Evolutionary conservation across 2,113 vertebrate genomes (phyloP).

Genomic region (Opisthocomus hoazin): DNA sequence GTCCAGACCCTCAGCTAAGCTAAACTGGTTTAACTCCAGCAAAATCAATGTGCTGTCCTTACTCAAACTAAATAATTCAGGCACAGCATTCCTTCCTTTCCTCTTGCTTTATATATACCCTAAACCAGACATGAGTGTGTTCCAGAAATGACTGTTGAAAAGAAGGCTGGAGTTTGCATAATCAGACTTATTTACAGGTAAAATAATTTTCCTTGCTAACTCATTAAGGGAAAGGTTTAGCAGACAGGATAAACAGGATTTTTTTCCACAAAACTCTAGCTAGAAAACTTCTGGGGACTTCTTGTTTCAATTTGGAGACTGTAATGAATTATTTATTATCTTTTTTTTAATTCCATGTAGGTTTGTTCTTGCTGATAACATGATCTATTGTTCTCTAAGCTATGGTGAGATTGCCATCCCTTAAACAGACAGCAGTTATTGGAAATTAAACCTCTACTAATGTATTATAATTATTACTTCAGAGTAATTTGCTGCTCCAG

Average conservation of each 20-base stretch:
- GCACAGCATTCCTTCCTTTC: not conserved
- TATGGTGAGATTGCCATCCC: constrained; percentile 61
- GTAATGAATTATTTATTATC: constrained; percentile 61
- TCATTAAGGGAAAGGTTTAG: not conserved
- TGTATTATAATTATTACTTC: constrained; percentile 78
- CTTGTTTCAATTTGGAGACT: constrained; percentile 28
- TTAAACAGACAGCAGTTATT: constrained; percentile 73
- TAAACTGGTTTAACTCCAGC: not conserved
- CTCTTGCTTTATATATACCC: not conserved
- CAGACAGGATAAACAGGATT: not conserved
- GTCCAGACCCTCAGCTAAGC: not conserved
- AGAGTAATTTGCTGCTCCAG: constrained; percentile 73
- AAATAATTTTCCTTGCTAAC: not conserved
- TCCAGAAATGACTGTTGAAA: not conserved
- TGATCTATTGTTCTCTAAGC: constrained; percentile 67
- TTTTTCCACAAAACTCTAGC: not conserved
- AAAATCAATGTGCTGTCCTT: not conserved
- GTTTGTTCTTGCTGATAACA: constrained; percentile 67
- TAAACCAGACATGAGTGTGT: not conserved
- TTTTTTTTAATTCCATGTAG: constrained; percentile 48
- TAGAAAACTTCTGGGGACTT: not conserved
- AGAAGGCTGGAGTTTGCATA: not conserved
- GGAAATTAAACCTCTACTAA: constrained; percentile 78
- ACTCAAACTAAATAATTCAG: not conserved
- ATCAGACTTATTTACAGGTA: not conserved